phyloP scores from a whole-genome alignment of 2,797 vertebrate species.

The Myotis myotis region DNA sequence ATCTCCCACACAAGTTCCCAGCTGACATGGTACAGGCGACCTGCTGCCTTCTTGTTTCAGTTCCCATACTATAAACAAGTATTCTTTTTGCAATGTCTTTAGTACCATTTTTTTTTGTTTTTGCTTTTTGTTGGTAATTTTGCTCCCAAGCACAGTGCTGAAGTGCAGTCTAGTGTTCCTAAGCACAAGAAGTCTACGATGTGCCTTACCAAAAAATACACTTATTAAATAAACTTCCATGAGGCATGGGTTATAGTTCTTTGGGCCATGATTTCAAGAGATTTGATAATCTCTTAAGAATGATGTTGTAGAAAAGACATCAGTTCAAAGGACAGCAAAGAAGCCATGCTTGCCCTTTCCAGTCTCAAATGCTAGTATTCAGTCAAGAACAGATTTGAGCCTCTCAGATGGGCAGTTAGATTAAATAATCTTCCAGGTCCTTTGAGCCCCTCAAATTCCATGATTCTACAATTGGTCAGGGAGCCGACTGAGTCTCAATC shows the following conservation, averaged over 20 bases:
- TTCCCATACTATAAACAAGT: not conserved
- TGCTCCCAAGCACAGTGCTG: not conserved
- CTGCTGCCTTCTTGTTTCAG: not conserved
- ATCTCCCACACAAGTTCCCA: not conserved
- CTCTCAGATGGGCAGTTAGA: not conserved
- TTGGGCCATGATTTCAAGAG: not conserved
- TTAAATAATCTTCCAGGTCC: not conserved
- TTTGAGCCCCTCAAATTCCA: not conserved
- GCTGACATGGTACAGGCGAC: not conserved
- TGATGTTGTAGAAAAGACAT: not conserved
- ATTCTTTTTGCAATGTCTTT: not conserved
- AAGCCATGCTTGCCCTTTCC: not conserved
- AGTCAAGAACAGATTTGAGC: not conserved
- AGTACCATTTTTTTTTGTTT: not conserved
- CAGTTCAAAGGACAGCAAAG: not conserved
- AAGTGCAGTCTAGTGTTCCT: not conserved
- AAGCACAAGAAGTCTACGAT: not conserved
- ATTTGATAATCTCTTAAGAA: constrained; percentile 4
- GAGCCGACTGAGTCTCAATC: not conserved
- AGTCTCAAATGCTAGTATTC: not conserved
- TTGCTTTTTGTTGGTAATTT: not conserved
- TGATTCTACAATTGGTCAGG: not conserved
- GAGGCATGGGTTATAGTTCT: not conserved
- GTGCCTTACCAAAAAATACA: not conserved
- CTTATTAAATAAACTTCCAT: not conserved